Percentiles rank a stretch among this genome's conserved stretches.
phyloP scores from a whole-genome alignment of 2,888 invertebrate species.

The Luperina testacea region DNA sequence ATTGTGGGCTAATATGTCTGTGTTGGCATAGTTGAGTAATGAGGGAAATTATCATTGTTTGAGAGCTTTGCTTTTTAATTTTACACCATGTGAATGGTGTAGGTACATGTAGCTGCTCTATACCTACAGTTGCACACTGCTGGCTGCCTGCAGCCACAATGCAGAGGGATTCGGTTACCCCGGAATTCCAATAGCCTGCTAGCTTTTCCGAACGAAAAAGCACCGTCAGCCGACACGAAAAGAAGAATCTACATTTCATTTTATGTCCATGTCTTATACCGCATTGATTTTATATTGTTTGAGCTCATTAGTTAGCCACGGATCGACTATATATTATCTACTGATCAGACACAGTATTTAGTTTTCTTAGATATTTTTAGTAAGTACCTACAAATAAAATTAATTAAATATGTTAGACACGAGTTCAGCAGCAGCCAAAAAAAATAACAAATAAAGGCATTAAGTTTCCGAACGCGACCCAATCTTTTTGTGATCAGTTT shows the following conservation, averaged over 20 bases:
- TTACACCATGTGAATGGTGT: neutral
- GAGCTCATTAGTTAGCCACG: no score
- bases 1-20: constrained; percentile 47
- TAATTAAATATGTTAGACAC: neutral
- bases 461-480: constrained; percentile 33
- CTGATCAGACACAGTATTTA: neutral
- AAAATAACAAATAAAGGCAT: constrained; percentile 1
- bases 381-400: neutral
- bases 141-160: neutral
- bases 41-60: constrained; percentile 32
- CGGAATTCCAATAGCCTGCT: neutral
- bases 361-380: neutral
- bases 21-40: constrained; percentile 34
- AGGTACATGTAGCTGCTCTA: neutral
- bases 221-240: neutral
- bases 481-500: constrained; percentile 36
- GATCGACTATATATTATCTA: no score
- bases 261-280: neutral
- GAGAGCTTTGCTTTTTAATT: neutral
- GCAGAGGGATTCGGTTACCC: neutral
- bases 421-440: neutral
- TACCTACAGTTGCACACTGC: neutral
- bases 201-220: neutral
- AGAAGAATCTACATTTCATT: neutral
- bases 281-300: neutral